Conservation (phyloP, 2,113 vertebrate genomes). For the Pollimyrus isidori region DNA sequence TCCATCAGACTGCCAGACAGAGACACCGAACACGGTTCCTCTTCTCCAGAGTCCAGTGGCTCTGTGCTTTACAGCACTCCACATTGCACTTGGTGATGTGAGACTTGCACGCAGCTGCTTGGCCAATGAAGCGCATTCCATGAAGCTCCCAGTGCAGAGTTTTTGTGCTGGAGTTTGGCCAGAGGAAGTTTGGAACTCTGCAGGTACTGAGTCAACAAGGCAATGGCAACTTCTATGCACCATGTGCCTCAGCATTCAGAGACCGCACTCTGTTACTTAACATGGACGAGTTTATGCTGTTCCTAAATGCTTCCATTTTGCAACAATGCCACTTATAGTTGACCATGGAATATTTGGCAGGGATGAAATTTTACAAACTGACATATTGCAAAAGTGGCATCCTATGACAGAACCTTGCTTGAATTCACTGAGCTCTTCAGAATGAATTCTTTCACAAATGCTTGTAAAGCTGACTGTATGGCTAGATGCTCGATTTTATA, state of each 20-base stretch:
- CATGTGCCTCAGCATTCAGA: background rate
- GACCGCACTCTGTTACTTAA: background rate
- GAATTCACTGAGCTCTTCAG: background rate
- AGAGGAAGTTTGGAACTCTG: background rate
- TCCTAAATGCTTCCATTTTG: background rate
- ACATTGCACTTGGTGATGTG: background rate
- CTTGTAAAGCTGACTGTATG: background rate
- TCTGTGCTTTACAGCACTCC: background rate
- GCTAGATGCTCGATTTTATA: background rate
- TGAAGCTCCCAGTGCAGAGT: background rate
- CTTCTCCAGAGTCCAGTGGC: background rate
- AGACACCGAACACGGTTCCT: background rate
- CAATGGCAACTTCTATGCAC: background rate
- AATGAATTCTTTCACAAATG: background rate
- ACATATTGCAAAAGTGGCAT: background rate
- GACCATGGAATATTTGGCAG: background rate
- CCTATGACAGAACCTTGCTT: background rate
- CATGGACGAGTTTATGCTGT: background rate
- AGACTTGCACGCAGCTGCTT: background rate
- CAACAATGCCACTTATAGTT: background rate
- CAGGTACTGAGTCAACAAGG: background rate
- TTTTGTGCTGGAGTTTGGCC: background rate
- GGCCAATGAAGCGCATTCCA: background rate
- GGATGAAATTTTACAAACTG: background rate
- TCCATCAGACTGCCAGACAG: background rate